Percentiles rank a stretch among this genome's conserved stretches.
These are phyloP conservation scores for Lycopodina hypogea DNA, from an alignment of 37 sponge, comb jelly and placozoan genomes.

Conservation along the genomic window DNA sequence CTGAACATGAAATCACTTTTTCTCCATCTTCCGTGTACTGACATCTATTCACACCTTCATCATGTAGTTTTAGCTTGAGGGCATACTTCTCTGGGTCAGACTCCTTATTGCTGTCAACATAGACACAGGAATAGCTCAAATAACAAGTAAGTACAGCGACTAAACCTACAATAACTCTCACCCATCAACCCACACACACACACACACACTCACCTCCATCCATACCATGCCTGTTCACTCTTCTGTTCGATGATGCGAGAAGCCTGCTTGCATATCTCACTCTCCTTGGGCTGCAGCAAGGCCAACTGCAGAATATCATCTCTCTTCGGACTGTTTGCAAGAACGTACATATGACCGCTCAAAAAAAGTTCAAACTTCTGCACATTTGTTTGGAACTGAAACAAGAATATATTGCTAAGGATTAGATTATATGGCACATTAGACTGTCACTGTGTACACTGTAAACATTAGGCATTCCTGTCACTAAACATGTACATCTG, in stretches of 20 bases:
- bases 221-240: constrained; percentile 28
- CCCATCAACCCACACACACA: no score
- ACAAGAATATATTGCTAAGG: not conserved
- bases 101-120: constrained; percentile 35
- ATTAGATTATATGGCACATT: not conserved
- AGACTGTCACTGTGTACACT: not conserved
- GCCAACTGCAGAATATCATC: constrained; percentile 48
- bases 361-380: constrained; percentile 51
- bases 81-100: constrained; percentile 55
- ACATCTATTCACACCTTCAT: constrained; percentile 20
- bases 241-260: not conserved
- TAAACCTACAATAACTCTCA: no score
- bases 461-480: not conserved
- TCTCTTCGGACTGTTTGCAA: constrained; percentile 8
- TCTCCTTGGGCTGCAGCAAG: constrained; percentile 23
- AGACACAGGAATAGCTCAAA: not conserved
- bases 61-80: constrained; percentile 38
- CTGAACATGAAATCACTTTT: constrained; percentile 45
- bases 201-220: constrained; percentile 26
- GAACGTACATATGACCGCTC: constrained; percentile 47
- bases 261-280: constrained; percentile 38
- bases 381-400: constrained; percentile 22
- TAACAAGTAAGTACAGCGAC: not conserved
- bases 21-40: constrained; percentile 32
- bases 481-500: constrained; percentile 3